Conservation (phyloP, 2,113 vertebrate species). For the Perca schrenkii region DNA sequence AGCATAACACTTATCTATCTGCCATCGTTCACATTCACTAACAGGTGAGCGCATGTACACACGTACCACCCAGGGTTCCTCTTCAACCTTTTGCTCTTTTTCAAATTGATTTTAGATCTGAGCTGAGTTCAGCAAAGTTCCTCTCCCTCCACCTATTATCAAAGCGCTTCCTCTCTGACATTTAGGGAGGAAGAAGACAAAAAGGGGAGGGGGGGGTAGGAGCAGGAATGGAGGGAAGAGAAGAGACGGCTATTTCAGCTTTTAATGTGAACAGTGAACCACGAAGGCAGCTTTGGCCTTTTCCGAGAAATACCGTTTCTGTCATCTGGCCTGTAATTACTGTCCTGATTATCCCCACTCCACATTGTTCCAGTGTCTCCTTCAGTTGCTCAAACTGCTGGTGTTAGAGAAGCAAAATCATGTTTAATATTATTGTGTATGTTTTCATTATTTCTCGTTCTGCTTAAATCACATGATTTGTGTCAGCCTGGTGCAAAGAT, state of each 20-base stretch:
- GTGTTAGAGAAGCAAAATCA: conserved; percentile 2
- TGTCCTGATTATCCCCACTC: conserved; percentile 35
- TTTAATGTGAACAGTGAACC: conserved; percentile 59
- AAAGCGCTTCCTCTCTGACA: conserved; percentile 79
- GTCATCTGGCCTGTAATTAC: conserved; percentile 56
- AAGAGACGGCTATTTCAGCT: conserved; percentile 41
- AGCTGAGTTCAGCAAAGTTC: conserved; percentile 66
- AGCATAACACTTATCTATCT: not conserved
- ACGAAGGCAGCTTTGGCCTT: conserved; percentile 65
- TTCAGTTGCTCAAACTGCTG: conserved; percentile 21
- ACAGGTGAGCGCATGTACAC: not conserved
- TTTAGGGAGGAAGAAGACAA: conserved; percentile 69
- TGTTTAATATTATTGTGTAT: conserved; percentile 3
- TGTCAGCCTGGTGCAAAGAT: not conserved
- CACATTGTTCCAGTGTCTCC: conserved; percentile 5
- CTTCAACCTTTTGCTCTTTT: conserved; percentile 49
- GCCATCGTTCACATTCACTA: conserved; percentile 13
- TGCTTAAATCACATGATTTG: not conserved
- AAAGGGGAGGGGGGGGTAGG: conserved; percentile 17
- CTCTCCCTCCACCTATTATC: conserved; percentile 66
- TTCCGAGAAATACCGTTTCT: conserved; percentile 54
- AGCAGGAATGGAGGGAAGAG: conserved; percentile 34
- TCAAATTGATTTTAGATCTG: conserved; percentile 71
- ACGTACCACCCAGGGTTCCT: conserved; percentile 21
- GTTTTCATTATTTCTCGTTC: not conserved